A percentile compares a stretch with the other conserved stretches of the same genome.
Evolutionary conservation across 2,113 vertebrate species (phyloP).

Genomic region (Oenanthe oenanthe): DNA sequence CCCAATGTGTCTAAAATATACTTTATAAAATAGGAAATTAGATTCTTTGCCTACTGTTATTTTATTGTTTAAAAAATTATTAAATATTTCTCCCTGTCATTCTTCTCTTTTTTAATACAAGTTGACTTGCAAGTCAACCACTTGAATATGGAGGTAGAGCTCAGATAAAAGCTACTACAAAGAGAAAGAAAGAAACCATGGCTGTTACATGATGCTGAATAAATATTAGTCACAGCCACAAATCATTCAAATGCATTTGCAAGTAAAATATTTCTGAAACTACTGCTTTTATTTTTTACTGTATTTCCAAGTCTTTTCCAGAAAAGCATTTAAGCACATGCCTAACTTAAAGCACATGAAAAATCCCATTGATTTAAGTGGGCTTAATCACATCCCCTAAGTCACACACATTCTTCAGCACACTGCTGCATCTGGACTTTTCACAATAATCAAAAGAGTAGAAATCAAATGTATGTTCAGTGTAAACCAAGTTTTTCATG

Average conservation of each 20-base stretch:
- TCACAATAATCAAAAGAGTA: background rate
- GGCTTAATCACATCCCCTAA: background rate
- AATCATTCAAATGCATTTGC: slow-evolving; percentile 20
- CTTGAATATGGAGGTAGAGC: background rate
- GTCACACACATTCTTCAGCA: background rate
- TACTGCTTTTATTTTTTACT: slow-evolving; percentile 15
- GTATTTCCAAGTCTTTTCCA: slow-evolving; percentile 1
- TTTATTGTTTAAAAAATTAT: background rate
- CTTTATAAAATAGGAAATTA: background rate
- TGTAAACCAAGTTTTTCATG: background rate
- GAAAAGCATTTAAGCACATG: background rate
- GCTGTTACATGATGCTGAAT: slow-evolving; percentile 1
- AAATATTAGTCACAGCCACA: slow-evolving; percentile 33
- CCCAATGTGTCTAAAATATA: background rate
- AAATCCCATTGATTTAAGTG: background rate
- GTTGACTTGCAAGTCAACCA: background rate
- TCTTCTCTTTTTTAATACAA: background rate
- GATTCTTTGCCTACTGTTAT: background rate
- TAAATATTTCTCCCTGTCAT: background rate
- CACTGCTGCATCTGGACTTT: background rate
- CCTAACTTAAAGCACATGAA: slow-evolving; percentile 1
- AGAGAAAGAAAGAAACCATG: background rate
- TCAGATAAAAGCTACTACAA: background rate
- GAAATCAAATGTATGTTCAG: background rate
- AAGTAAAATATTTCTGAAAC: slow-evolving; percentile 43